Conservation (phyloP, 2,888 invertebrate genomes). For the Orthosia gracilis region DNA sequence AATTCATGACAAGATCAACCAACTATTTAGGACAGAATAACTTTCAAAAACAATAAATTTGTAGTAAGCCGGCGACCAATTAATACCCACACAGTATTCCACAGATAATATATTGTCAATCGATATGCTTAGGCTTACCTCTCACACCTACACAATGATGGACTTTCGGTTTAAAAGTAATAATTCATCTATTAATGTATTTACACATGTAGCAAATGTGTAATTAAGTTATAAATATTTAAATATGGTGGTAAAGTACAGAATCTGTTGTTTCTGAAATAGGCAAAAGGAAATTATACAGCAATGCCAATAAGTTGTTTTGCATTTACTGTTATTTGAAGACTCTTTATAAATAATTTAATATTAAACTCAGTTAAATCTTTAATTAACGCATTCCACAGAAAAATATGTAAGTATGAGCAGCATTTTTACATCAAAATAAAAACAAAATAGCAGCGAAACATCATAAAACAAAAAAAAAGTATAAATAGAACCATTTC, state of each 20-base stretch:
- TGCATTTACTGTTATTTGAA: not conserved
- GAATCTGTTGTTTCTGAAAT: not conserved
- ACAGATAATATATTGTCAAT: conserved; percentile 68
- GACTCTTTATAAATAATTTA: not conserved
- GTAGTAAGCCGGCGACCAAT: conserved; percentile 66
- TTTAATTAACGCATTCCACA: conserved; percentile 18
- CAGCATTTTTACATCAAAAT: conserved; percentile 19
- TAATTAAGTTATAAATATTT: conserved; percentile 42
- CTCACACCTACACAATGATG: conserved; percentile 60
- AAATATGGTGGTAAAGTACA: not conserved
- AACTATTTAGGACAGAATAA: conserved; percentile 70
- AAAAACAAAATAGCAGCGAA: conserved; percentile 20
- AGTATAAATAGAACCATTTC: conserved; percentile 37
- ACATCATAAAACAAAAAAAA: conserved; percentile 29
- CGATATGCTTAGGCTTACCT: conserved; percentile 63
- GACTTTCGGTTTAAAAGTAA: conserved; percentile 51
- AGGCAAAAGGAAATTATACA: conserved; percentile 6
- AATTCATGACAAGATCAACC: conserved; percentile 33
- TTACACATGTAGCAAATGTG: conserved; percentile 9
- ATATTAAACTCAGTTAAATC: not conserved
- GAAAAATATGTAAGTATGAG: not conserved
- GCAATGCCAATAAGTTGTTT: not conserved
- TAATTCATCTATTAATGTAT: conserved; percentile 36
- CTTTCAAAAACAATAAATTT: conserved; percentile 78
- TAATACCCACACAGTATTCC: conserved; percentile 72